Evolutionary conservation across 2,888 invertebrate species (phyloP).

Genomic region (Balanococcus diminutus): DNA sequence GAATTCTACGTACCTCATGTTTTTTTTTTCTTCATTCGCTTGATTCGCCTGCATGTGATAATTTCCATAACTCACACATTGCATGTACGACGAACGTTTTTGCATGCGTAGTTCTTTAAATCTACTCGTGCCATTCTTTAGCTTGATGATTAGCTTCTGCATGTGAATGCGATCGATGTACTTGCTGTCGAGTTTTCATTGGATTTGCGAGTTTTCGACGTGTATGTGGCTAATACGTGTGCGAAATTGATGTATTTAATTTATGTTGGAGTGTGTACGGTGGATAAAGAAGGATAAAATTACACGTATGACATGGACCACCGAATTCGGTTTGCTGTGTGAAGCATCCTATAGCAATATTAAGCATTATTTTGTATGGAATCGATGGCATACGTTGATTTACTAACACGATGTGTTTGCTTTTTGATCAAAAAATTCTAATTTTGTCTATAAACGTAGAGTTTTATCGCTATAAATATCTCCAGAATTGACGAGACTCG

Average conservation of each 20-base stretch:
- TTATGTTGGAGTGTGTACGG: neutral
- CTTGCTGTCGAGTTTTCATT: neutral
- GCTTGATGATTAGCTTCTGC: conserved; percentile 6
- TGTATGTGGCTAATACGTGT: conserved; percentile 11
- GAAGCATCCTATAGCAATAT: neutral
- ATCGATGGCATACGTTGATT: neutral
- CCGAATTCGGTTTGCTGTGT: neutral
- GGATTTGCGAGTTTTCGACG: neutral
- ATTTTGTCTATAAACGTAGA: neutral
- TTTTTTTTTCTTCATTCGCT: neutral
- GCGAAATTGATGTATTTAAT: neutral
- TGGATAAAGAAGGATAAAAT: conserved; percentile 7
- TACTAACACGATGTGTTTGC: neutral
- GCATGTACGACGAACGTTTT: neutral
- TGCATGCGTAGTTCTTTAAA: neutral
- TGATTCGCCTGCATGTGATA: neutral
- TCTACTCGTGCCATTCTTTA: neutral
- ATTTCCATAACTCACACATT: neutral
- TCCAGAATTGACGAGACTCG: neutral
- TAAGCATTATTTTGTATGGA: neutral
- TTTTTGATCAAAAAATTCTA: neutral
- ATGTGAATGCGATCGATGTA: conserved; percentile 7
- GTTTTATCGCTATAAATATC: neutral
- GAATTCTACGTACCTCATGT: neutral
- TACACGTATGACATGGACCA: neutral